These are phyloP conservation scores for Frankliniella fusca DNA, from an alignment of 2,888 invertebrate species.

Conservation along the genomic window DNA sequence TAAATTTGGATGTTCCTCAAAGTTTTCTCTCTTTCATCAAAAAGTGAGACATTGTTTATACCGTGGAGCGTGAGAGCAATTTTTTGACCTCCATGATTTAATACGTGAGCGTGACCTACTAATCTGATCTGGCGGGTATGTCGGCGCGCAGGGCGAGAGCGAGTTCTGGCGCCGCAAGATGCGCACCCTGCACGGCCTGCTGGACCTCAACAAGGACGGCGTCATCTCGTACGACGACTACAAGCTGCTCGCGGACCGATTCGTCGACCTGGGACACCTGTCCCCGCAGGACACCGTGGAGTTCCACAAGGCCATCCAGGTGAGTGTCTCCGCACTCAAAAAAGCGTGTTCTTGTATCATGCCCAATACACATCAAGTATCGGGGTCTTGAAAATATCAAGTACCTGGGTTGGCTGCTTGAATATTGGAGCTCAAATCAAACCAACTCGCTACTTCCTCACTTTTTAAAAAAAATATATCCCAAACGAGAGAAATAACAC, in stretches of 20 bases:
- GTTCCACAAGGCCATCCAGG: constrained; percentile 66
- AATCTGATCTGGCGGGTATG: neutral
- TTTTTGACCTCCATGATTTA: too few species aligned
- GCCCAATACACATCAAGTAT: too few species aligned
- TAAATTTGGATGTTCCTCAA: too few species aligned
- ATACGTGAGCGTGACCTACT: neutral
- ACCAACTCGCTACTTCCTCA: constrained; percentile 14
- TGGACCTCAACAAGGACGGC: constrained; percentile 82
- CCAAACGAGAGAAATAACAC: too few species aligned
- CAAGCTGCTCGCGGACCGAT: constrained; percentile 66
- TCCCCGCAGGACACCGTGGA: constrained; percentile 61
- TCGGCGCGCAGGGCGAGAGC: constrained; percentile 50
- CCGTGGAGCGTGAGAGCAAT: too few species aligned
- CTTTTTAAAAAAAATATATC: too few species aligned
- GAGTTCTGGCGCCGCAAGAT: constrained; percentile 82
- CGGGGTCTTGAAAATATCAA: too few species aligned
- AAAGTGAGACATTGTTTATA: too few species aligned
- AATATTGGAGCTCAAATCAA: too few species aligned
- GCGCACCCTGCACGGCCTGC: constrained; percentile 74
- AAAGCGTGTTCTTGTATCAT: too few species aligned
- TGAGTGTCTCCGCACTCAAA: constrained; percentile 48
- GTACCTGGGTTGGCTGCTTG: too few species aligned
- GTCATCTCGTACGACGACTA: constrained; percentile 80
- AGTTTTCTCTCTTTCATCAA: too few species aligned
- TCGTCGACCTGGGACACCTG: constrained; percentile 70